Evolutionary conservation across 2,888 invertebrate genomes (phyloP).

Genomic region (Eristalinus sepulchralis): DNA sequence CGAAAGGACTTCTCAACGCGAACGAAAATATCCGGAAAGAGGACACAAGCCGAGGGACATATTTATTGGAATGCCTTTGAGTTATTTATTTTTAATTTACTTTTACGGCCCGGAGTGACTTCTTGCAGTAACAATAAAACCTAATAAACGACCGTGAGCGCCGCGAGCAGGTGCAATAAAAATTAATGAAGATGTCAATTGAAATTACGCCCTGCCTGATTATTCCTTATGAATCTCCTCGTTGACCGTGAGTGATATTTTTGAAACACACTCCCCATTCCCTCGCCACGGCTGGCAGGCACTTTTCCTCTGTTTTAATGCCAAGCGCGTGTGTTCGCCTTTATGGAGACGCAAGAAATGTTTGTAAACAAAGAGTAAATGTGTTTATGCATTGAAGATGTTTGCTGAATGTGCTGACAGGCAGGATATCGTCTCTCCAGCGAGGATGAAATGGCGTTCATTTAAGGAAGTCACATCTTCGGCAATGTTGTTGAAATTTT

Average conservation of each 20-base stretch:
- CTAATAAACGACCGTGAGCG: slow-evolving; percentile 16
- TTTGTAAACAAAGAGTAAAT: background rate
- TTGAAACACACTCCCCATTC: background rate
- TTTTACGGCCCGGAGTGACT: slow-evolving; percentile 45
- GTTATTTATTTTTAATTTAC: slow-evolving; percentile 55
- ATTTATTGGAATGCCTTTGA: slow-evolving; percentile 48
- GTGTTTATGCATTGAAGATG: background rate
- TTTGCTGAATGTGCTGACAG: background rate
- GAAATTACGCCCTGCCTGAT: background rate
- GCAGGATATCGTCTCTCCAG: background rate
- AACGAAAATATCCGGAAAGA: background rate
- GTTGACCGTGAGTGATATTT: background rate
- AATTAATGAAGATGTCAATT: slow-evolving; percentile 19
- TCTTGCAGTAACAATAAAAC: slow-evolving; percentile 51
- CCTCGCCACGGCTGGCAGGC: background rate
- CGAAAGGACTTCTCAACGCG: slow-evolving; percentile 1
- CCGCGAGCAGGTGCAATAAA: slow-evolving; percentile 39
- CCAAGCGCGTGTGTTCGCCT: background rate
- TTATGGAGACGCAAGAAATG: background rate
- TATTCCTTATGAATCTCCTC: background rate
- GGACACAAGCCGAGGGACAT: background rate
- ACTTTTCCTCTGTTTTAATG: background rate
- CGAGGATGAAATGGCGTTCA: background rate
- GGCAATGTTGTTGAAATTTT: no score
- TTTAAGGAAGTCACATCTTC: background rate